Conservation (phyloP, 2,113 vertebrate genomes). For the Phalacrocorax brasilianus region DNA sequence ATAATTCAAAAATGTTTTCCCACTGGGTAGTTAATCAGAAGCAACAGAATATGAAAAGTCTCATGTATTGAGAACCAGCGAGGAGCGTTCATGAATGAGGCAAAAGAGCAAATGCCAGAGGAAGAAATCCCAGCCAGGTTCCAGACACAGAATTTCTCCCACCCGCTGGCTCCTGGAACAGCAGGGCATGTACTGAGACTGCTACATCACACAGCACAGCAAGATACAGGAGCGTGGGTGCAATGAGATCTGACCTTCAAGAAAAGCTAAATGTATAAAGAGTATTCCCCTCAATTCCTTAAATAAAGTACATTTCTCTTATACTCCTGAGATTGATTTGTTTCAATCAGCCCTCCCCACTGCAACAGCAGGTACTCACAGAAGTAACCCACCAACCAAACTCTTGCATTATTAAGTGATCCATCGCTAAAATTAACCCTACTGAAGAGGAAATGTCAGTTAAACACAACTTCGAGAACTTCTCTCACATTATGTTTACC, state of each 20-base stretch:
- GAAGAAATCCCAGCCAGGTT: neutral
- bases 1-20: neutral
- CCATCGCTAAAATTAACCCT: neutral
- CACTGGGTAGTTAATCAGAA: neutral
- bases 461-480: neutral
- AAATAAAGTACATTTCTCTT: neutral
- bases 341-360: neutral
- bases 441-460: neutral
- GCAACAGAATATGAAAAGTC: neutral
- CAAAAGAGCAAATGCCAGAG: neutral
- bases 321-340: neutral
- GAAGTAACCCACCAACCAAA: neutral
- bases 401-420: neutral
- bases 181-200: rapidly evolving
- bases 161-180: neutral
- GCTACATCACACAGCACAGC: neutral
- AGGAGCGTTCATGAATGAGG: neutral
- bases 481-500: neutral
- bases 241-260: neutral
- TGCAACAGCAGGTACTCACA: neutral
- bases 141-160: neutral
- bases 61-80: neutral
- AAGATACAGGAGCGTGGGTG: neutral
- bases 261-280: neutral
- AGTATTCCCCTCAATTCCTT: neutral